Evolutionary conservation across 2,888 invertebrate species (phyloP).

Genomic region (Stratiomys singularior): DNA sequence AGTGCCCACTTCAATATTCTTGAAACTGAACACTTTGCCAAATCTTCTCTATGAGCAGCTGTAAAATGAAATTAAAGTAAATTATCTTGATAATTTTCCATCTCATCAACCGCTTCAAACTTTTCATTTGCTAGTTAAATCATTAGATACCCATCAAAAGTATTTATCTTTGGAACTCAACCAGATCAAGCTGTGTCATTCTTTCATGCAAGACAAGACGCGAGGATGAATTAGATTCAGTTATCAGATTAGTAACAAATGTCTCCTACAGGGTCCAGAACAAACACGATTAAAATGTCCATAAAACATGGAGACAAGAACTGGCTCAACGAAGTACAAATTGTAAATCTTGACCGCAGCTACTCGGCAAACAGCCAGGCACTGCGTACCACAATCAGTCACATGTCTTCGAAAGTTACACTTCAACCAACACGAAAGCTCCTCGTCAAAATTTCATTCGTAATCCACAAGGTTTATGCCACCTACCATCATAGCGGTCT

Average conservation of each 20-base stretch:
- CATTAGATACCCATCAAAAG: not conserved
- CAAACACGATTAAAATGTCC: not conserved
- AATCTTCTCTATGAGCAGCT: not conserved
- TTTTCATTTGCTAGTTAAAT: not conserved
- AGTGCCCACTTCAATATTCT: not conserved
- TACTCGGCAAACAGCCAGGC: not conserved
- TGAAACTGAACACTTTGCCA: not conserved
- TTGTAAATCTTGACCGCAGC: not conserved
- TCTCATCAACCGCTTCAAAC: not conserved
- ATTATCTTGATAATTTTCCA: not conserved
- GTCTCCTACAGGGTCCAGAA: slow-evolving; percentile 7
- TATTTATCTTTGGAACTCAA: not conserved
- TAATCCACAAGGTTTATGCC: slow-evolving; percentile 10
- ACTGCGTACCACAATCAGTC: not conserved
- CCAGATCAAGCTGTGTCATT: not conserved
- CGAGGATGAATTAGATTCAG: not conserved
- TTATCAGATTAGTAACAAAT: slow-evolving; percentile 16
- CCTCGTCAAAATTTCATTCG: not conserved
- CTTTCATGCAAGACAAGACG: not conserved
- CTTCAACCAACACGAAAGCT: not conserved
- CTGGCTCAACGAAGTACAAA: not conserved
- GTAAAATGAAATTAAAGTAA: not conserved
- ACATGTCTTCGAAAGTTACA: too few relatives aligned
- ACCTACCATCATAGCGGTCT: slow-evolving; percentile 24
- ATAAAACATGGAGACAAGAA: not conserved